phyloP scores from a whole-genome alignment of 2,797 vertebrate genomes.

The Alexandromys oeconomus region DNA sequence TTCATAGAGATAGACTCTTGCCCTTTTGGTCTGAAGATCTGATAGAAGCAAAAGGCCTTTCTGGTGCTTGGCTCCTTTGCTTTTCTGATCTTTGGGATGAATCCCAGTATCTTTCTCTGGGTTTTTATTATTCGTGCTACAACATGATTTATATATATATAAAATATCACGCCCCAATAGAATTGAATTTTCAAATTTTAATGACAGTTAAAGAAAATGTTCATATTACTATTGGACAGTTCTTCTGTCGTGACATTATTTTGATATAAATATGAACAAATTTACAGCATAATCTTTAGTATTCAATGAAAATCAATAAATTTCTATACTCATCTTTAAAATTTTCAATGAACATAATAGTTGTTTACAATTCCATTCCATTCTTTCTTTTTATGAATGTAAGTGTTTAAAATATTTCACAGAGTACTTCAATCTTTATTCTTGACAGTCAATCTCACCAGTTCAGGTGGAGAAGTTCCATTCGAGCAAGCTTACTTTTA shows the following conservation, averaged over 20 bases:
- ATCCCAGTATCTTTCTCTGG: too few species aligned
- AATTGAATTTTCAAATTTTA: background rate
- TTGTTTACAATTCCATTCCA: background rate
- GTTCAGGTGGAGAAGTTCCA: constrained; percentile 71
- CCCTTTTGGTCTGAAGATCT: too few species aligned
- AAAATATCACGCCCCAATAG: background rate
- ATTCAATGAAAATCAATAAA: background rate
- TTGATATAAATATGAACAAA: background rate
- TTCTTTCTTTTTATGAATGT: background rate
- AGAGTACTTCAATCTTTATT: constrained; percentile 73
- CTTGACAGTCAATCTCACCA: constrained; percentile 66
- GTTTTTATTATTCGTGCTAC: too few species aligned
- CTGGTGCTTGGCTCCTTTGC: too few species aligned
- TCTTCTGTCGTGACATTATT: background rate
- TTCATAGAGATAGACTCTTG: too few species aligned
- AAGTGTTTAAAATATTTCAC: constrained; percentile 45
- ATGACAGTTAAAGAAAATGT: background rate
- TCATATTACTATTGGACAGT: background rate
- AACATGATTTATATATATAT: background rate
- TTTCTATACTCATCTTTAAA: constrained; percentile 32
- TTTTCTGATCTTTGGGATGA: too few species aligned
- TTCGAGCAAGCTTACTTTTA: constrained; percentile 72
- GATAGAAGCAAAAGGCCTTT: too few species aligned
- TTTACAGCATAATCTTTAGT: background rate
- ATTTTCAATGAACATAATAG: constrained; percentile 43